Evolutionary conservation across 2,797 vertebrate species (phyloP).

Genomic region (Coregonus suidteri): DNA sequence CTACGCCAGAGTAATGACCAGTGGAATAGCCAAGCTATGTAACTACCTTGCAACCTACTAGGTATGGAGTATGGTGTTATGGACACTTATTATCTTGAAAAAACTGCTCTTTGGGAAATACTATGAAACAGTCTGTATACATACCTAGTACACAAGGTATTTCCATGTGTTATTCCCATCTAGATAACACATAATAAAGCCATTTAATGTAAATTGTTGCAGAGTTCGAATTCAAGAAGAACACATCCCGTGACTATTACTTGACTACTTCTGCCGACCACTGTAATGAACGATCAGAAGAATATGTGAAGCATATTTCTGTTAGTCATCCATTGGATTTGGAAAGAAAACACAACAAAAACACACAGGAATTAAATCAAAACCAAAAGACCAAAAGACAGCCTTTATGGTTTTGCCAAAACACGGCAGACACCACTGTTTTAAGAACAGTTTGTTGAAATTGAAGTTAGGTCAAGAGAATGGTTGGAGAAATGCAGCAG

Average conservation of each 20-base stretch:
- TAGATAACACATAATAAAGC: not conserved
- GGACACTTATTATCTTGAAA: not conserved
- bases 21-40: not conserved
- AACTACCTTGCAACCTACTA: not conserved
- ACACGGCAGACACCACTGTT: constrained; percentile 40
- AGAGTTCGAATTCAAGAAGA: constrained; percentile 34
- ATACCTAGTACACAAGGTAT: constrained; percentile 8
- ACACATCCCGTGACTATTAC: constrained; percentile 8
- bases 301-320: constrained; percentile 54
- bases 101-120: not conserved
- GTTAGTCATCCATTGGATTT: constrained; percentile 50
- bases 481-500: not conserved
- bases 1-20: not conserved
- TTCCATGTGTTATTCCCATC: not conserved
- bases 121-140: constrained; percentile 1
- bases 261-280: constrained; percentile 18
- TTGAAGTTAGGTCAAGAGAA: constrained; percentile 36
- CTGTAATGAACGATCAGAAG: constrained; percentile 42
- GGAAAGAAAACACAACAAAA: constrained; percentile 45
- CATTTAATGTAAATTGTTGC: constrained; percentile 52
- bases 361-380: constrained; percentile 48
- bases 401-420: constrained; percentile 28
- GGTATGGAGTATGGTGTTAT: not conserved
- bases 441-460: constrained; percentile 46
- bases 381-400: constrained; percentile 28